Conservation (phyloP, 2,797 vertebrate genomes). For the Pipistrellus nathusii region DNA sequence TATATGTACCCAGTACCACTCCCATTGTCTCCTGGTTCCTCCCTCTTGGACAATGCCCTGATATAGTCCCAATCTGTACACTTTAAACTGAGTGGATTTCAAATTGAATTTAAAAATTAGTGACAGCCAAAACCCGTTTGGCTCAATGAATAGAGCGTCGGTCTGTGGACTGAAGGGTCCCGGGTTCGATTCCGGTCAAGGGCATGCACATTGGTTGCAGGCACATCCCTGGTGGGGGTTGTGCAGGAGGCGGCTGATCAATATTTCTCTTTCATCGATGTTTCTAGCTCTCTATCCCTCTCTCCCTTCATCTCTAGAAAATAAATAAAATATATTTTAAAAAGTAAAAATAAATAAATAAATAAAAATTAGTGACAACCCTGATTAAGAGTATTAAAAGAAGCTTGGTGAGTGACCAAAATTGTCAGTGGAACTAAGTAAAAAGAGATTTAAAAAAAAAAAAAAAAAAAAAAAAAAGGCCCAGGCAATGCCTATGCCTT, state of each 20-base stretch:
- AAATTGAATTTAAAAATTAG: neutral
- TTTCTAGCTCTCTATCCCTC: no score
- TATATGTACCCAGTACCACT: no score
- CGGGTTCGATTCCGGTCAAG: no score
- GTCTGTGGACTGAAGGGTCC: no score
- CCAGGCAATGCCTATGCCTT: neutral
- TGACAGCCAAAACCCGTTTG: neutral
- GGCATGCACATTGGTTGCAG: no score
- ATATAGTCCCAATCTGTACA: neutral
- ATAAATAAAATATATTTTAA: no score
- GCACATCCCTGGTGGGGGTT: no score
- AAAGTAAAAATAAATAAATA: no score
- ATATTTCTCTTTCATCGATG: no score
- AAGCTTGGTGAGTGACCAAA: neutral
- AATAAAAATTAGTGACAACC: neutral
- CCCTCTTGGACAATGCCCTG: neutral
- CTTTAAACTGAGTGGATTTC: neutral
- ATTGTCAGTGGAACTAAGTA: neutral
- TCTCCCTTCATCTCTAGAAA: no score
- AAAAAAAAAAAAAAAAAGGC: neutral
- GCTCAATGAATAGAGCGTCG: no score
- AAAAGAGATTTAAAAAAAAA: neutral
- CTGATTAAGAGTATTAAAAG: conserved; percentile 8
- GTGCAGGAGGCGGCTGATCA: no score
- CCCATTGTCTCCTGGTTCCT: neutral